A percentile compares a stretch with the other conserved stretches of the same genome.
Conservation (phyloP, 2,888 invertebrate species). For the Cyclophora punctaria region DNA sequence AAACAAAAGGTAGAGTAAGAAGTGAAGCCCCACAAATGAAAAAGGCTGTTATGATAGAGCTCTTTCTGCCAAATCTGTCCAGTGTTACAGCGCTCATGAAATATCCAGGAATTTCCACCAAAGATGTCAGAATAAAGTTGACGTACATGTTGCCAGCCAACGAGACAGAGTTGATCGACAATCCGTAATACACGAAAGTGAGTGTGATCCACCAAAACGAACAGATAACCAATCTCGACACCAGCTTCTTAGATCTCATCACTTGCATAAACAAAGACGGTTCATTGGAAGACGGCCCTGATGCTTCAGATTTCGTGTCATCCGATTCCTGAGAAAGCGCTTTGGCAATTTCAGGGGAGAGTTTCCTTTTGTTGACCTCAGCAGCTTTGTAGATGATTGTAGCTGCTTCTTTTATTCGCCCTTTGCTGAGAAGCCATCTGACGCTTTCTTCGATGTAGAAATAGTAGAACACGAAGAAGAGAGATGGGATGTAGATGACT, state of each 20-base stretch:
- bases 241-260: constrained; percentile 65
- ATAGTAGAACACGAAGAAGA: constrained; percentile 76
- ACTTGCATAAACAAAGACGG: constrained; percentile 47
- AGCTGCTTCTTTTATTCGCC: constrained; percentile 67
- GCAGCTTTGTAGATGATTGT: constrained; percentile 69
- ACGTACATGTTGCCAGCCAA: constrained; percentile 84
- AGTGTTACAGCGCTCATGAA: constrained; percentile 72
- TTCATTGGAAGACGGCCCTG: constrained; percentile 1
- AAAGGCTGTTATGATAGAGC: constrained; percentile 73
- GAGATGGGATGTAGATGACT: constrained; percentile 77
- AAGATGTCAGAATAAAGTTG: constrained; percentile 81
- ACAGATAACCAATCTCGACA: constrained; percentile 74
- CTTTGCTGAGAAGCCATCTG: constrained; percentile 81
- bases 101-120: constrained; percentile 80
- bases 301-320: no score
- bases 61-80: constrained; percentile 75
- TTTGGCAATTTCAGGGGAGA: constrained; percentile 44
- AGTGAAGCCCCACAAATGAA: constrained; percentile 74
- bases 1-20: constrained; percentile 74
- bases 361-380: constrained; percentile 49
- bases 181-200: constrained; percentile 86
- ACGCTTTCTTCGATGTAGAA: constrained; percentile 79
- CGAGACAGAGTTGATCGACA: constrained; percentile 84
- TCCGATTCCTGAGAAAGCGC: constrained; percentile 17
- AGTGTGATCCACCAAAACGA: constrained; percentile 88